Conservation (phyloP, 2,797 vertebrate genomes). For the Masticophis lateralis region DNA sequence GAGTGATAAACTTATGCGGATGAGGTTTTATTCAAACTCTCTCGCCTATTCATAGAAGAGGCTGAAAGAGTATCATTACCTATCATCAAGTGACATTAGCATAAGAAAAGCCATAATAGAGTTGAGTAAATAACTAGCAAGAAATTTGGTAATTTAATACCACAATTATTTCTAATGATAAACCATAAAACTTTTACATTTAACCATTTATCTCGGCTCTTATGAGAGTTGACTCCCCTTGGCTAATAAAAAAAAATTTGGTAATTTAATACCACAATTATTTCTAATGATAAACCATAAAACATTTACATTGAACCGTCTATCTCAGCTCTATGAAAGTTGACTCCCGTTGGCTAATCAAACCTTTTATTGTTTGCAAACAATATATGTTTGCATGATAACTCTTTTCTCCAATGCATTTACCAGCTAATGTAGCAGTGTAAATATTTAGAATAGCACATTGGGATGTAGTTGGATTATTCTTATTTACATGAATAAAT, state of each 20-base stretch:
- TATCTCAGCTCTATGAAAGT: background rate
- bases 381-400: slow-evolving; percentile 19
- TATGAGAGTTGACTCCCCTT: slow-evolving; percentile 11
- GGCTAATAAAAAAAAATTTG: background rate
- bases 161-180: background rate
- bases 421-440: slow-evolving; percentile 44
- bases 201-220: background rate
- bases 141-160: slow-evolving; percentile 2
- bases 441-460: slow-evolving; percentile 64
- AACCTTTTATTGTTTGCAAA: slow-evolving; percentile 41
- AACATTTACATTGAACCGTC: background rate
- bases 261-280: background rate
- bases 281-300: slow-evolving; percentile 20
- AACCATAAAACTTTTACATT: slow-evolving; percentile 13
- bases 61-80: background rate
- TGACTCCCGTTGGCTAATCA: slow-evolving; percentile 18
- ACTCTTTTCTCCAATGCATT: slow-evolving; percentile 51
- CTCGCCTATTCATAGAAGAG: background rate
- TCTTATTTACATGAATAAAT: slow-evolving; percentile 60
- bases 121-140: slow-evolving; percentile 30
- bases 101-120: background rate
- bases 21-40: background rate
- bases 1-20: background rate
- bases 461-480: slow-evolving; percentile 44
- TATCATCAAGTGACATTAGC: background rate